Base-by-base conservation (phyloP, 2,888 invertebrate genomes). In the Chrysopilus asiliformis region DNA sequence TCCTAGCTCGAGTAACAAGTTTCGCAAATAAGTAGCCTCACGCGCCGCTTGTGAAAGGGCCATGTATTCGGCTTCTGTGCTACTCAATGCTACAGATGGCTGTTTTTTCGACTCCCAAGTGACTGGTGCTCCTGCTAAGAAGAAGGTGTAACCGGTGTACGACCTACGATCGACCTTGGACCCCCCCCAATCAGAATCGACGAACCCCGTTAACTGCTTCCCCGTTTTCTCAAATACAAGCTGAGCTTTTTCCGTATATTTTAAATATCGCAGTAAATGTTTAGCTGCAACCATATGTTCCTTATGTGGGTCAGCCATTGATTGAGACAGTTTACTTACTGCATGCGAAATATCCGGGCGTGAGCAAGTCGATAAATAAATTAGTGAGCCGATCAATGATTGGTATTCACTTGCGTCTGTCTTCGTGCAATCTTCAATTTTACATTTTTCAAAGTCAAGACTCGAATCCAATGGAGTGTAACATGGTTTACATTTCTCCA, bases 151-250 rank as follows among this genome's bases (percentile, higher is more conserved):
- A 9, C 33, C 38, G 3, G 37, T 33, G 17, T 33, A 33, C 1
- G 34, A 38, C 15, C 34, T 27, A 15, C 38, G 25, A 16, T 38
- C 33, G 10, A 30, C 34, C 6, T 28, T 25, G 19, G 45, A 44
- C 13, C 39, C 45, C 3, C 45, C 52, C 47, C 47, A 50, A 33
- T 55, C 57, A 1, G 53, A 45, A 42, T 56, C 56, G 4, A 43
- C 44, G 29, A 39, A 56, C 7, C 49, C 50, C 9, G 17, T 18
- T 14, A 47, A 22, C 9, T 27, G 38, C 16, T 42, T 20, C 6
- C 39, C 41, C 5, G 41, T 42, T 30, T 38, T 43, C 3, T 10
- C 27, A 38, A 39, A 50, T 19, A 37, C 39, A 2, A 45, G 32
- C 19, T 41, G 43, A 3, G 22, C 17, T 38, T 47, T 36, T 2